Conservation (phyloP, 2,888 invertebrate species). For the Platycheirus rosarum region DNA sequence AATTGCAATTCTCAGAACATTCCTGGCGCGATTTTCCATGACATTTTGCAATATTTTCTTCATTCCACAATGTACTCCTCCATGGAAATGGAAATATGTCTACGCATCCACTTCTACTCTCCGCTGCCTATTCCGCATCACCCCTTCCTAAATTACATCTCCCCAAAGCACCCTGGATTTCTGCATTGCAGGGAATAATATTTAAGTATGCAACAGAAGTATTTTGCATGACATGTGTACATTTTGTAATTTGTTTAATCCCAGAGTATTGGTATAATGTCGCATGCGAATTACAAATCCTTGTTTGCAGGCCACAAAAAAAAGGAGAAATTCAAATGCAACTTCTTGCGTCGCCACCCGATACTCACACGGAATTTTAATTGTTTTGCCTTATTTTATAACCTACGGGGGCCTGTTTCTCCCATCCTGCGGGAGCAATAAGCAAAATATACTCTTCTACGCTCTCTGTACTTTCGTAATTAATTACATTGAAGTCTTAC, state of each 20-base stretch:
- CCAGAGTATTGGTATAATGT: conserved; percentile 42
- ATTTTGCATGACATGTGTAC: conserved; percentile 66
- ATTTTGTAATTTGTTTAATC: conserved; percentile 65
- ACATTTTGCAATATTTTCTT: conserved; percentile 37
- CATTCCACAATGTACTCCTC: conserved; percentile 37
- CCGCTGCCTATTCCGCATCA: background rate
- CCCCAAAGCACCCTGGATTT: conserved; percentile 31
- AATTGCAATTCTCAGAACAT: conserved; percentile 54
- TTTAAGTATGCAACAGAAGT: conserved; percentile 69
- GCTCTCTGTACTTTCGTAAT: conserved; percentile 52
- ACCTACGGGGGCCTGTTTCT: too few relatives aligned
- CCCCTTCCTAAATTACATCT: background rate
- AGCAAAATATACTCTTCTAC: conserved; percentile 8
- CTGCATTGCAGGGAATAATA: conserved; percentile 5
- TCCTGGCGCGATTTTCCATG: conserved; percentile 54
- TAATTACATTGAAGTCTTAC: conserved; percentile 61
- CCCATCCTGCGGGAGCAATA: background rate
- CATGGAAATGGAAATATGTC: conserved; percentile 10
- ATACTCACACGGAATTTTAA: conserved; percentile 63
- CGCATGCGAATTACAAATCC: conserved; percentile 61
- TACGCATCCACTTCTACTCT: conserved; percentile 27
- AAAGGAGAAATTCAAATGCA: background rate
- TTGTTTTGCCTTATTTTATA: conserved; percentile 62
- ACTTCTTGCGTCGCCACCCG: conserved; percentile 12
- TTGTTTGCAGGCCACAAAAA: conserved; percentile 36